phyloP scores from a whole-genome alignment of 1,140 invertebrate species.

The Pseudomyrmex sp. region DNA sequence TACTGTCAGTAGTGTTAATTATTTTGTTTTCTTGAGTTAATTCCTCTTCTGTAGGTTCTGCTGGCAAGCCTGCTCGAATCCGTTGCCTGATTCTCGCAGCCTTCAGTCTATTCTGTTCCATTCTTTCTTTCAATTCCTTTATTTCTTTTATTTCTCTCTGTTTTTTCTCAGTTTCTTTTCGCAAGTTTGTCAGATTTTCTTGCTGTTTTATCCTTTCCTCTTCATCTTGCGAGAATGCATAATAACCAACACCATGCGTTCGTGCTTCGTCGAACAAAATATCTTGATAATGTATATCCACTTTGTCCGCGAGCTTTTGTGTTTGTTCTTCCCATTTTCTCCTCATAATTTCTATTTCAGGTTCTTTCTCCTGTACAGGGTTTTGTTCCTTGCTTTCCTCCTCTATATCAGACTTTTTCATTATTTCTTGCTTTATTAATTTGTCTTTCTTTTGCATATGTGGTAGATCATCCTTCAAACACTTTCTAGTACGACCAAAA shows the following conservation, averaged over 20 bases:
- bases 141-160: slow-evolving; percentile 88
- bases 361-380: slow-evolving; percentile 71
- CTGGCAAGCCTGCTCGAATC: slow-evolving; percentile 90
- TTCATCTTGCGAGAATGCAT: slow-evolving; percentile 94
- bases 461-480: slow-evolving; percentile 91
- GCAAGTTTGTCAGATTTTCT: slow-evolving; percentile 88
- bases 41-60: slow-evolving; percentile 85
- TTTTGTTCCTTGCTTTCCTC: slow-evolving; percentile 31
- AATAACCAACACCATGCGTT: slow-evolving; percentile 95
- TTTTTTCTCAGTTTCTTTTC: slow-evolving; percentile 90
- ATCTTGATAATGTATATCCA: slow-evolving; percentile 95
- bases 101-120: slow-evolving; percentile 90
- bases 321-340: slow-evolving; percentile 89
- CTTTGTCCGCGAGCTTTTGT: slow-evolving; percentile 85
- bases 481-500: slow-evolving; percentile 93
- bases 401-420: slow-evolving; percentile 57
- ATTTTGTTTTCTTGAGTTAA: slow-evolving; percentile 77
- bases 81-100: slow-evolving; percentile 92
- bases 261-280: slow-evolving; percentile 95
- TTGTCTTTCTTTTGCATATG: slow-evolving; percentile 90
- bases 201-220: slow-evolving; percentile 91
- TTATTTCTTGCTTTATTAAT: slow-evolving; percentile 83
- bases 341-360: slow-evolving; percentile 84
- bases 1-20: slow-evolving; percentile 79
- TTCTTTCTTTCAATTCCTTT: slow-evolving; percentile 88